These are phyloP conservation scores for Sisor rabdophorus DNA, from an alignment of 2,113 vertebrate genomes.

Conservation along the genomic window DNA sequence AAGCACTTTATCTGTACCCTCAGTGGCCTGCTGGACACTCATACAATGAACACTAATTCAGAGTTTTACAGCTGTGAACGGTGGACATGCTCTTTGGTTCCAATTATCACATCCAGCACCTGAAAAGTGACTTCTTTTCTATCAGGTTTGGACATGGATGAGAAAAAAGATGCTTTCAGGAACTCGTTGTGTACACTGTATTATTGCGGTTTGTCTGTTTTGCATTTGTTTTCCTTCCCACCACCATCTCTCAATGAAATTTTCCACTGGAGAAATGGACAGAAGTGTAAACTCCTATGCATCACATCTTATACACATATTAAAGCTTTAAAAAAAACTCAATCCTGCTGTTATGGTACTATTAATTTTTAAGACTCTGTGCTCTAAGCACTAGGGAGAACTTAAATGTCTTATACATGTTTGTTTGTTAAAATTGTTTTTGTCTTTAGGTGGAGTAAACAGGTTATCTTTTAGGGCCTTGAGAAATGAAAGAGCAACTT, in stretches of 20 bases:
- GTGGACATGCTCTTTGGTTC: slow-evolving; percentile 57
- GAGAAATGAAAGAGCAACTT: slow-evolving; percentile 60
- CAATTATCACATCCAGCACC: slow-evolving; percentile 57
- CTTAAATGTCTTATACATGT: not conserved
- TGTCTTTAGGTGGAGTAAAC: slow-evolving; percentile 36
- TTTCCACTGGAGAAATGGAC: slow-evolving; percentile 63
- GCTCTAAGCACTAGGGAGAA: not conserved
- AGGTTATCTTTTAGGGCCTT: slow-evolving; percentile 58
- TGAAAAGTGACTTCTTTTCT: slow-evolving; percentile 56
- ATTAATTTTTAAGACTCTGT: slow-evolving; percentile 64
- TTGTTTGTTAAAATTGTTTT: slow-evolving; percentile 1
- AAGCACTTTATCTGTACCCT: slow-evolving; percentile 81
- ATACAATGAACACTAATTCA: slow-evolving; percentile 63
- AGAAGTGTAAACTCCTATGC: slow-evolving; percentile 62
- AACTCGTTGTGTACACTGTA: slow-evolving; percentile 67
- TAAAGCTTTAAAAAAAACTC: slow-evolving; percentile 64
- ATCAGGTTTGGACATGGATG: slow-evolving; percentile 50
- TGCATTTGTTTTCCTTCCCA: slow-evolving; percentile 27
- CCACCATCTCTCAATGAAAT: slow-evolving; percentile 44
- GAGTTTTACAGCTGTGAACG: slow-evolving; percentile 60
- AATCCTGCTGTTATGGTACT: slow-evolving; percentile 64
- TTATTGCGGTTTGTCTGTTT: slow-evolving; percentile 57
- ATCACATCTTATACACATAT: slow-evolving; percentile 62
- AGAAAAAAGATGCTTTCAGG: slow-evolving; percentile 45
- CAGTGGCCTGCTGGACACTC: slow-evolving; percentile 76